Evolutionary conservation across 2,888 invertebrate species (phyloP).

Genomic region (Opisthograptis luteolata): DNA sequence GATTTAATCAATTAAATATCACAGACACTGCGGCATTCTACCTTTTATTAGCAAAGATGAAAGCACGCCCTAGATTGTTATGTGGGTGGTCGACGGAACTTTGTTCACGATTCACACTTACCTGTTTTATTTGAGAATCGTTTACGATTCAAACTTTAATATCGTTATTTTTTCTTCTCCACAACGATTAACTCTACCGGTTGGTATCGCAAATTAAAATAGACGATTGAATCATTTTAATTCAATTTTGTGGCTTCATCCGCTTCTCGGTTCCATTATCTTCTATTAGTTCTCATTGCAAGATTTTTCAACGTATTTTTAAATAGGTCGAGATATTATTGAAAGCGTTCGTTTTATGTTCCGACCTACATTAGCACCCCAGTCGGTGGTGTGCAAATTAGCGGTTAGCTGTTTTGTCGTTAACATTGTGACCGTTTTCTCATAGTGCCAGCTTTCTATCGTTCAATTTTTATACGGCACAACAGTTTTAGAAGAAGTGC

Average conservation of each 20-base stretch:
- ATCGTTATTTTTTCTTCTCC: conserved; percentile 47
- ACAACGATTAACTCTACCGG: conserved; percentile 35
- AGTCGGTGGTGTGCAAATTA: conserved; percentile 39
- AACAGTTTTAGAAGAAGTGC: no score
- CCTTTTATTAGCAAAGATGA: conserved; percentile 33
- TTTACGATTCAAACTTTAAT: conserved; percentile 11
- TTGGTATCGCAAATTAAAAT: conserved; percentile 50
- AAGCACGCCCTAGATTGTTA: conserved; percentile 48
- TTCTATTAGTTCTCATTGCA: conserved; percentile 20
- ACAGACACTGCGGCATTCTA: conserved; percentile 8
- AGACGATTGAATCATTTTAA: conserved; percentile 46
- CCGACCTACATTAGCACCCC: conserved; percentile 8
- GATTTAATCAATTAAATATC: neutral
- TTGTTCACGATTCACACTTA: conserved; percentile 48
- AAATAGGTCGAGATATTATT: conserved; percentile 27
- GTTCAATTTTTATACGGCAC: conserved; percentile 15
- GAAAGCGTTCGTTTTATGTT: conserved; percentile 28
- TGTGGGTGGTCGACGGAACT: conserved; percentile 48
- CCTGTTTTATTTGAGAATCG: conserved; percentile 37
- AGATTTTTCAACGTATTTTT: conserved; percentile 22
- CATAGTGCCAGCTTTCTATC: conserved; percentile 25
- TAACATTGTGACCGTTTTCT: conserved; percentile 40
- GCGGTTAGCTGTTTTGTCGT: conserved; percentile 37
- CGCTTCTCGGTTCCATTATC: conserved; percentile 19
- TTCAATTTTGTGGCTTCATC: conserved; percentile 35